Evolutionary conservation across 2,888 invertebrate genomes (phyloP).

Genomic region (Cephus spinipes): DNA sequence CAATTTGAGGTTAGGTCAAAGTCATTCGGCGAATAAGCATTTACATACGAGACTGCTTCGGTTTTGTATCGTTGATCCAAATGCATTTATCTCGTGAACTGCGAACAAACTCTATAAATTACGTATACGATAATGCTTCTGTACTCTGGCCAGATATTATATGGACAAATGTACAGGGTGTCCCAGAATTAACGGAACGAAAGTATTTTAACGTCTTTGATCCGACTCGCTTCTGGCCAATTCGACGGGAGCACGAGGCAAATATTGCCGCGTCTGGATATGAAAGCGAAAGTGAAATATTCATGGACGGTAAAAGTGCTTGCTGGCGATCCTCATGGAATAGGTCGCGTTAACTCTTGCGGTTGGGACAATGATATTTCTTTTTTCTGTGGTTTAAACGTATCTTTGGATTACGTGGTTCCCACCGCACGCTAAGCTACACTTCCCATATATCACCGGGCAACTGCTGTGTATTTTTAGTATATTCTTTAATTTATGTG

Average conservation of each 20-base stretch:
- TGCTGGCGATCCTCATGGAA: neutral
- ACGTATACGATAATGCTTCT: neutral
- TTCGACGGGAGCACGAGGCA: neutral
- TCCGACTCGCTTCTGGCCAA: neutral
- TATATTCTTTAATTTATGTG: constrained; percentile 15
- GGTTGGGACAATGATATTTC: neutral
- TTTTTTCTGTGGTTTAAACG: neutral
- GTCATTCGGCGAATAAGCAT: neutral
- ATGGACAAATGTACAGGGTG: neutral
- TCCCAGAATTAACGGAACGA: neutral
- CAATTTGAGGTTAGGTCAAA: neutral
- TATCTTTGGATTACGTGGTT: neutral
- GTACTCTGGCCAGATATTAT: neutral
- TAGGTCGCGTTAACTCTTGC: neutral
- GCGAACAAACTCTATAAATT: neutral
- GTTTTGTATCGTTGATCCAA: neutral
- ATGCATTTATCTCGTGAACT: neutral
- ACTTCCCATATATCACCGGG: neutral
- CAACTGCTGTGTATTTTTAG: constrained; percentile 11
- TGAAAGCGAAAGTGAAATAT: neutral
- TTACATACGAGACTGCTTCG: neutral
- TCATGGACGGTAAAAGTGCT: neutral
- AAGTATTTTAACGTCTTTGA: neutral
- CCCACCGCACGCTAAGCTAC: constrained; percentile 7
- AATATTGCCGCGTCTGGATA: neutral